Evolutionary conservation across 2,113 vertebrate species (phyloP), one percentile per base, ranked within the genome.

Genomic region (Pseudorasbora parva): DNA sequence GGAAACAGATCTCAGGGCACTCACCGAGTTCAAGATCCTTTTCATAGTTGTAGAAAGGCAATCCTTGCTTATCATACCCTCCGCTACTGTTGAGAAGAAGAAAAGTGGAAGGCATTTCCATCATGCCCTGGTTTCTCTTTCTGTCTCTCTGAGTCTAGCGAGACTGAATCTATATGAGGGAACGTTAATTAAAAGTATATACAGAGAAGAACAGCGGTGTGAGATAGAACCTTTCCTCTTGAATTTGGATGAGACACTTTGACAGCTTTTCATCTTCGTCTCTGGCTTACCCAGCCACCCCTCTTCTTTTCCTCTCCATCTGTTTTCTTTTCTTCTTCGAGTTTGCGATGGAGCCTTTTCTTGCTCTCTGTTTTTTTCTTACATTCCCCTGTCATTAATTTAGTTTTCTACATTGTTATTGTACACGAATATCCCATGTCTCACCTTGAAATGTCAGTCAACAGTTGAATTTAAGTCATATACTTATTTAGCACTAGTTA

Each of bases 241-340:
- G 79, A 71, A 81, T 81, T 81, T 81, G 64, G 60, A 81, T 69
- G 64, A 56, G 64, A 81, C 56, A 71, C 30, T 69, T 33, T 81
- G 79, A 81, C 79, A 69, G 79, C 79, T 81, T 81, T 81, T 81
- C 47, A 81, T 81, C 79, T 81, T 81, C 12, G 27, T 81, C 62
- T 81, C 79, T 68, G 49, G 79, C 79, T 81, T 51, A 54, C 64
- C 47, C 64, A 68, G 49, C 64, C 30, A 41, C 15, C 30, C 21
- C 64, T 81, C 51, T 81, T 81, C 47, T 81, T 56, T 74, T 74
- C 47, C 64, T 69, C 64, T 69, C 79, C 79, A 81, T 69, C 79
- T 69, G 79, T 54, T 81, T 81, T 37, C 27, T 33, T 56, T 69
- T 81, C 62, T 69, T 56, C 47, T 56, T 25, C 1, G 23, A 79